A percentile compares a stretch with the other conserved stretches of the same genome.
Conservation (phyloP, 2,888 invertebrate genomes). For the Ecliptopera silaceata region DNA sequence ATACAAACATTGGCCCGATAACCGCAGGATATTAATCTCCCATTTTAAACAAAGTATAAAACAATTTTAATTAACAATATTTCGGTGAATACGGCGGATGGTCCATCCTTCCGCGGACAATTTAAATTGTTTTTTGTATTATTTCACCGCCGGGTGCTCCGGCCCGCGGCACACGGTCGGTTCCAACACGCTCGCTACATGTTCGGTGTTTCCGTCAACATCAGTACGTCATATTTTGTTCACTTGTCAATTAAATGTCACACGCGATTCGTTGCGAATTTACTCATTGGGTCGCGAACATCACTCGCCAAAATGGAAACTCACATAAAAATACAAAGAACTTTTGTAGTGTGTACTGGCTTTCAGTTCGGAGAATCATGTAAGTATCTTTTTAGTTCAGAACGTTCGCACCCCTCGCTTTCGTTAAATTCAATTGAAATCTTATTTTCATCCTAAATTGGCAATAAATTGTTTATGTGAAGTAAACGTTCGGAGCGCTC, state of each 20-base stretch:
- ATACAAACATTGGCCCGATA: constrained; percentile 63
- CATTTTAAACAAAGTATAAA: constrained; percentile 64
- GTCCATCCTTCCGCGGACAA: constrained; percentile 54
- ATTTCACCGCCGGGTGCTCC: constrained; percentile 48
- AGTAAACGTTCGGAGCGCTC: constrained; percentile 31
- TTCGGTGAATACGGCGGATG: constrained; percentile 50
- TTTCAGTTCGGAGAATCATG: constrained; percentile 37
- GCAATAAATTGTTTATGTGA: constrained; percentile 44
- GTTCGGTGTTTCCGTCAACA: constrained; percentile 59
- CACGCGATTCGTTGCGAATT: constrained; percentile 73
- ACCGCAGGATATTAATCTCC: constrained; percentile 70
- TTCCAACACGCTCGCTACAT: constrained; percentile 43
- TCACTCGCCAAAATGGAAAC: constrained; percentile 73
- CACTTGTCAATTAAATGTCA: constrained; percentile 79
- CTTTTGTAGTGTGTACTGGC: constrained; percentile 37
- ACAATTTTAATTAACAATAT: constrained; percentile 71
- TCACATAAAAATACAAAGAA: constrained; percentile 69
- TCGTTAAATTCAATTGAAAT: constrained; percentile 41
- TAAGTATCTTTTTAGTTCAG: constrained; percentile 38
- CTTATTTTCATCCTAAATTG: constrained; percentile 44
- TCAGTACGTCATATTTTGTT: constrained; percentile 69
- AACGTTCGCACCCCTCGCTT: constrained; percentile 30
- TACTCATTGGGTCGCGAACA: constrained; percentile 70
- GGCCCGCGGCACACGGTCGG: constrained; percentile 35
- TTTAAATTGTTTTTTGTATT: constrained; percentile 61